Base-by-base conservation (phyloP, 2,888 invertebrate species). In the Ptychoptera albimana region DNA sequence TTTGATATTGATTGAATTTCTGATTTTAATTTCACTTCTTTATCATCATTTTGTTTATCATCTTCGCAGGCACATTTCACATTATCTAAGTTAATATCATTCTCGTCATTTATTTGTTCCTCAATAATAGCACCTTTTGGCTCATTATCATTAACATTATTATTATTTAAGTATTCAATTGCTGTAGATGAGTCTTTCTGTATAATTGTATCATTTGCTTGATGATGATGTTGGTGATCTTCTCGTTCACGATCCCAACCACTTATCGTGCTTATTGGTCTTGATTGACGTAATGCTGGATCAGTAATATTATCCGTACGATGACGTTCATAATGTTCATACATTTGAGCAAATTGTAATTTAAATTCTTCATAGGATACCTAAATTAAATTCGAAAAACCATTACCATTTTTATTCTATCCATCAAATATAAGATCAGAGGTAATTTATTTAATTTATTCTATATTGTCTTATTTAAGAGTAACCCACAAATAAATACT, bases 341-440 rank as follows among this genome's bases (percentile, higher is more conserved):
- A 92, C 89, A 94, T 92, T 69, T 93, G 91, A 31, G 93, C 89
- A 67, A 96, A 94, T 64, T 96, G 94, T 7, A 93, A 75, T 59
- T 92, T 91, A 66, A 96, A 97, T 64, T 97, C 96, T 69, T 97
- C 96, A 63, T 94, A 94, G 0, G 96, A 93, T 8, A 97, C 88
- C 88, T 88, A 8, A 63, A 60, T 15, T 15, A 37, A 10, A 39
- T 46, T 30, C 16, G 31, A 3, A 8, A 34, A 40, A 31, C 7
- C 31, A 44, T 32, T 9, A 12, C 5, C 6, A 36, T 35, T 45
- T 8, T 12, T 43, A 31, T 30, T 29, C 23, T 44, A 44, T 23
- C 23, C 23, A 23, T 5, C 3, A 7, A 7, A 23, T 23, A 23
- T 23, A 23, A 23, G 23, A 23, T 5, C 23, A 23, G 23, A 23